phyloP scores from a whole-genome alignment of 1,140 invertebrate species.

The Kradibia gibbosae region DNA sequence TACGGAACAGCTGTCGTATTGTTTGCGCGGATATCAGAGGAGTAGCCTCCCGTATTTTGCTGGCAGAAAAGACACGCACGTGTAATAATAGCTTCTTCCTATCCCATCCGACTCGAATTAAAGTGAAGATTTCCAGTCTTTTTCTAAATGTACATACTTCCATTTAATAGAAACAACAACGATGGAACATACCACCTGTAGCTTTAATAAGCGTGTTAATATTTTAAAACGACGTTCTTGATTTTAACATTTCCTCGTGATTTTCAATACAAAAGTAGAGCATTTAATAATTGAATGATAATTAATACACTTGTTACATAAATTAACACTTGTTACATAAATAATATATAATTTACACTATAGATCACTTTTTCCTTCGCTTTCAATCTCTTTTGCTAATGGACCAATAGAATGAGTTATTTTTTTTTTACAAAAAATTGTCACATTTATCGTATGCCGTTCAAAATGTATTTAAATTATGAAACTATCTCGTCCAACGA shows the following conservation, averaged over 20 bases:
- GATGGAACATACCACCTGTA: background rate
- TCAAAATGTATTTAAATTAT: too few species aligned
- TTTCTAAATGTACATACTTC: background rate
- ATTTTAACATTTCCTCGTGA: background rate
- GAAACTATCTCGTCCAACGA: too few species aligned
- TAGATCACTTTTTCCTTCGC: too few species aligned
- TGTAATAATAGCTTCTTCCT: background rate
- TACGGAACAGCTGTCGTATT: slow-evolving; percentile 13
- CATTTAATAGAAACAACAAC: background rate
- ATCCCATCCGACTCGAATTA: background rate
- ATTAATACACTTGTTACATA: too few species aligned
- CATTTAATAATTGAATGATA: background rate
- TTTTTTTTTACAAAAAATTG: too few species aligned
- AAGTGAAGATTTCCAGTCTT: background rate
- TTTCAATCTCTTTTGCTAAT: too few species aligned
- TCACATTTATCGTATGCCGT: too few species aligned
- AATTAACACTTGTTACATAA: too few species aligned
- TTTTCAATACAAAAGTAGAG: background rate
- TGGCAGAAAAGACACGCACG: too few species aligned
- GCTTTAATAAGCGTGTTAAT: background rate
- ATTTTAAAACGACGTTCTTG: background rate
- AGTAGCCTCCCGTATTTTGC: background rate
- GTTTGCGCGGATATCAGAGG: slow-evolving; percentile 2
- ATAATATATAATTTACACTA: too few species aligned
- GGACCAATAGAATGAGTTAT: too few species aligned